Evolutionary conservation across 2,888 invertebrate genomes (phyloP).

Genomic region (Temnothorax ravouxi): DNA sequence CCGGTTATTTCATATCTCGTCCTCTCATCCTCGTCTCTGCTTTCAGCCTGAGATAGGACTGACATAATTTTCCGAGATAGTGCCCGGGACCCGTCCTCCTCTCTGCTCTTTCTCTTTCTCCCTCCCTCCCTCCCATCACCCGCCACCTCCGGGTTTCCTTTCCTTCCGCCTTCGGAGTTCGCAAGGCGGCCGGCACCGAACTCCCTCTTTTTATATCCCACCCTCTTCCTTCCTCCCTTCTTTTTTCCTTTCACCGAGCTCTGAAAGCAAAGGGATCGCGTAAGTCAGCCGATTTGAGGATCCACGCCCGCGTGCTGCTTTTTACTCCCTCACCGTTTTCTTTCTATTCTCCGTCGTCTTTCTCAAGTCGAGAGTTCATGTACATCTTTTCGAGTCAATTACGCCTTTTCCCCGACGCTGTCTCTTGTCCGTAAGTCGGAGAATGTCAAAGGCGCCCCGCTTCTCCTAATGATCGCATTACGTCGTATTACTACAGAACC

Average conservation of each 20-base stretch:
- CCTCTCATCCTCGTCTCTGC: slow-evolving; percentile 79
- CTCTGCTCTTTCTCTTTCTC: slow-evolving; percentile 18
- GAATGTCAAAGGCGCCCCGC: slow-evolving; percentile 44
- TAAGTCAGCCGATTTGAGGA: slow-evolving; percentile 76
- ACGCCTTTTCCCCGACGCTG: slow-evolving; percentile 54
- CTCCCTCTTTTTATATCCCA: slow-evolving; percentile 60
- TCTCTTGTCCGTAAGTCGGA: slow-evolving; percentile 34
- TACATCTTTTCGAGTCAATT: slow-evolving; percentile 65
- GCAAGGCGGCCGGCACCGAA: slow-evolving; percentile 38
- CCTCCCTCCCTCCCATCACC: slow-evolving; percentile 43
- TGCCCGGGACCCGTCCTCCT: slow-evolving; percentile 65
- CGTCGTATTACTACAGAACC: slow-evolving; percentile 39
- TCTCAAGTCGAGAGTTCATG: slow-evolving; percentile 55
- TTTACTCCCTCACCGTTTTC: slow-evolving; percentile 36
- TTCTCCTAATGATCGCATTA: slow-evolving; percentile 47
- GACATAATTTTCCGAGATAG: slow-evolving; percentile 85
- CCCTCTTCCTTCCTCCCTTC: slow-evolving; percentile 52
- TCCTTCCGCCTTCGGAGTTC: slow-evolving; percentile 66
- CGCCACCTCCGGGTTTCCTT: slow-evolving; percentile 59
- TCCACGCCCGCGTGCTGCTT: slow-evolving; percentile 50
- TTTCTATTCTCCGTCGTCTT: slow-evolving; percentile 31
- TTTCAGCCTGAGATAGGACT: slow-evolving; percentile 82
- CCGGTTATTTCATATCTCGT: slow-evolving; percentile 79
- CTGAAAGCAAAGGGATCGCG: slow-evolving; percentile 77
- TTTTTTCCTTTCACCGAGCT: slow-evolving; percentile 66